Conservation (phyloP, 2,113 vertebrate genomes). For the Sinocyclocheilus grahami region DNA sequence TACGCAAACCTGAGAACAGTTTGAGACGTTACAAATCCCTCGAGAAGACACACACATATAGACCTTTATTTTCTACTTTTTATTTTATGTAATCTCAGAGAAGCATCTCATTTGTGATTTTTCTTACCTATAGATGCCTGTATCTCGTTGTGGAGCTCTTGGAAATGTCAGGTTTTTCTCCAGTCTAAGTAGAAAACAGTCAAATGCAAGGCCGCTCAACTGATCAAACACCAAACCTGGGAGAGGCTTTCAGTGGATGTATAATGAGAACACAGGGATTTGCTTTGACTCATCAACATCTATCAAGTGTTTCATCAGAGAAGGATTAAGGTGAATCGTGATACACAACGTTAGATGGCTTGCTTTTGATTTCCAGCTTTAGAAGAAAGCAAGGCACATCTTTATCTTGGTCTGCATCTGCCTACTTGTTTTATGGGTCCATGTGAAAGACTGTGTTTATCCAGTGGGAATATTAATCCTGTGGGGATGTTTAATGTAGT, state of each 20-base stretch:
- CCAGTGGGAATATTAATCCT: not conserved
- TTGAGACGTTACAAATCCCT: not conserved
- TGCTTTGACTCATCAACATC: not conserved
- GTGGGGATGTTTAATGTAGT: not conserved
- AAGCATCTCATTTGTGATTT: not conserved
- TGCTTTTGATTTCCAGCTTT: not conserved
- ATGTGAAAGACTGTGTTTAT: not conserved
- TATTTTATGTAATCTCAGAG: not conserved
- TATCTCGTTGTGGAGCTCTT: not conserved
- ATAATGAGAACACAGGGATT: not conserved
- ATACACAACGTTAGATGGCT: not conserved
- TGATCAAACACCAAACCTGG: not conserved
- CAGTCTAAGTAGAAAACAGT: not conserved
- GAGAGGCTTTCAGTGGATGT: not conserved
- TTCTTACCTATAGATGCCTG: not conserved
- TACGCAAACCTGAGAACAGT: not conserved
- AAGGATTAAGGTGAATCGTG: constrained; percentile 6
- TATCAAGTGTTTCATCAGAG: not conserved
- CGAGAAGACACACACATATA: not conserved
- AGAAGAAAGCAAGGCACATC: not conserved
- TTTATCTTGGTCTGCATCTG: not conserved
- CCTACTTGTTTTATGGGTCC: not conserved
- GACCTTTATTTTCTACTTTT: no score
- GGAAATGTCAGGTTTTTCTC: not conserved
- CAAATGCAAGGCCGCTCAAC: not conserved